Evolutionary conservation across 2,797 vertebrate species (phyloP).

Genomic region (Ataeniobius toweri): DNA sequence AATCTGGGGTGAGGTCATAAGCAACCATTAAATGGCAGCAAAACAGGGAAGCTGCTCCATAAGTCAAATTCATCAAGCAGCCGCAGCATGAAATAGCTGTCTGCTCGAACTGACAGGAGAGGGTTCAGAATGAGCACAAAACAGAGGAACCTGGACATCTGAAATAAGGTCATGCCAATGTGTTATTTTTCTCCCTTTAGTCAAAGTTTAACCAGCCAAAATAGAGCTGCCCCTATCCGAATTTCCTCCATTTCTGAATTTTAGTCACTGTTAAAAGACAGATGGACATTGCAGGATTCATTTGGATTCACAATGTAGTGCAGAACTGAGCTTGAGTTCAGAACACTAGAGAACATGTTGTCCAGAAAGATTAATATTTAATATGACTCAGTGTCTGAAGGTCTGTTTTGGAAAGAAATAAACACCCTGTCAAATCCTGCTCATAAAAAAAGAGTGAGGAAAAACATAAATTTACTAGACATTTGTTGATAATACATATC

Average conservation of each 20-base stretch:
- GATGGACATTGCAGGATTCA: neutral
- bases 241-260: neutral
- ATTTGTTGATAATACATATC: slow-evolving; percentile 19
- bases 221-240: neutral
- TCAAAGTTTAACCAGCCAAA: slow-evolving; percentile 1
- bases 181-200: neutral
- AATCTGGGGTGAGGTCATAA: slow-evolving; percentile 27
- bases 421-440: slow-evolving; percentile 8
- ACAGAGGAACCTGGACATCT: neutral
- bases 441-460: slow-evolving; percentile 24
- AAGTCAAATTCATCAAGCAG: slow-evolving; percentile 35
- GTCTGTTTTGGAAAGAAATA: neutral
- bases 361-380: slow-evolving; percentile 33
- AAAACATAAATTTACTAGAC: slow-evolving; percentile 12
- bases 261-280: slow-evolving; percentile 3
- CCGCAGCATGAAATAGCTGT: slow-evolving; percentile 25
- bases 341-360: slow-evolving; percentile 12
- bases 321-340: slow-evolving; percentile 3
- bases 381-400: neutral
- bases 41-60: slow-evolving; percentile 15
- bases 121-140: slow-evolving; percentile 28
- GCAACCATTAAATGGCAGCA: slow-evolving; percentile 42
- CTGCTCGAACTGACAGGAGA: slow-evolving; percentile 17
- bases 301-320: slow-evolving; percentile 6
- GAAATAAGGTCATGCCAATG: slow-evolving; percentile 5